Conservation (phyloP, 2,113 vertebrate species). For the Eulemur rufifrons region DNA sequence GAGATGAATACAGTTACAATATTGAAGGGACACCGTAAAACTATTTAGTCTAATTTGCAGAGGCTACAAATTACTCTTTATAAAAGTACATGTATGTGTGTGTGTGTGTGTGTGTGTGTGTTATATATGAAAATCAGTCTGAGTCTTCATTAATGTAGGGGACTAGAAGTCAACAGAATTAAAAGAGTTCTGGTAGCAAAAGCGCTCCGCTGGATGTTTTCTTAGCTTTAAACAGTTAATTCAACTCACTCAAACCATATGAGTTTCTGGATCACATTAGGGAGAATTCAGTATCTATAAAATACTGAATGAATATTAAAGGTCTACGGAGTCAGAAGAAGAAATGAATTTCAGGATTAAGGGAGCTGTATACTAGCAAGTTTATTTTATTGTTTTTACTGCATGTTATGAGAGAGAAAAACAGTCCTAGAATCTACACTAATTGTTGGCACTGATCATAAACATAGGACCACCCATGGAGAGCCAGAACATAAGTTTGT, state of each 20-base stretch:
- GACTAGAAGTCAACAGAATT: background rate
- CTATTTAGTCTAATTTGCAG: background rate
- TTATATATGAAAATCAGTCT: background rate
- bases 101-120: background rate
- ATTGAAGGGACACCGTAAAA: background rate
- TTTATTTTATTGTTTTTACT: constrained; percentile 7
- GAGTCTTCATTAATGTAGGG: background rate
- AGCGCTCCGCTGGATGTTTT: background rate
- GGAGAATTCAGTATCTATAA: background rate
- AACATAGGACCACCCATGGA: background rate
- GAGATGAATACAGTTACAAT: background rate
- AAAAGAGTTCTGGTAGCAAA: background rate
- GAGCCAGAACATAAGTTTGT: background rate
- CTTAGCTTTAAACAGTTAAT: background rate
- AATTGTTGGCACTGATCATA: background rate
- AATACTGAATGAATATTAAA: background rate
- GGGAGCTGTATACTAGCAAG: background rate
- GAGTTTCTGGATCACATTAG: background rate
- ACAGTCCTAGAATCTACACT: background rate
- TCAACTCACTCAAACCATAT: background rate
- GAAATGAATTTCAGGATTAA: background rate
- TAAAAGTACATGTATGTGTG: background rate
- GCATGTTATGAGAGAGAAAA: background rate
- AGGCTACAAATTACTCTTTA: background rate
- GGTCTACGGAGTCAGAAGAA: background rate